Base-by-base conservation (phyloP, 2,113 vertebrate genomes). In the Pomatorhinus ruficollis region DNA sequence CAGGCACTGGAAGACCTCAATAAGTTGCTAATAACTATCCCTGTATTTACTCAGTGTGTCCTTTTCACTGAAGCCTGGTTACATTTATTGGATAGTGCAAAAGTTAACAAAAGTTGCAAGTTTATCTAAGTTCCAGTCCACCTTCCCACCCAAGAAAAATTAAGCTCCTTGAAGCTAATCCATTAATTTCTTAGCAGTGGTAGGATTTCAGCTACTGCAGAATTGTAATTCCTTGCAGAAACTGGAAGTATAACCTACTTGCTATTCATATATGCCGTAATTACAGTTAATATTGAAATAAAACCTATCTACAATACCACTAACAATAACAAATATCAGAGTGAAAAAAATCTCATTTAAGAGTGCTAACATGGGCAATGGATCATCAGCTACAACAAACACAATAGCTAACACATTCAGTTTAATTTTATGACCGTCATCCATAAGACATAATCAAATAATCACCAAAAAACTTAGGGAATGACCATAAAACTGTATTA, bases 81-180 rank as follows among this genome's bases (percentile, higher is more conserved):
- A 23, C 50, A 2, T 39, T 68, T 88, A 78, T 4, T 54, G 7
- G 6, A 37, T 25, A 20, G 14, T 9, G 2, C 14, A 82, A 78
- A 87, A 50, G 65, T 9, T 11, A 37, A 33, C 9, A 89, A 14
- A 70, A 79, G 6, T 1, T 11, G 0, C 33, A 24, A 24, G 1
- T 35, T 53, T 3, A 0, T 61, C 6, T 49, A 0, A 40, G 24
- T 57, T 84, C 11, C 42, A 45, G 6, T 15, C 3, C 7, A 37
- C 3, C 2, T 8, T 25, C 2, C 7, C 2, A 2, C 4, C 3
- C 2, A 2, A 74, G 37, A 53, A 56, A 85, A 71, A 39, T 19
- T 12, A 81, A 80, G 15, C 2, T 64, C 33, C 27, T 64, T 68
- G 9, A 72, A 68, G 6, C 5, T 4, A 71, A 50, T 63, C 4